phyloP scores from a whole-genome alignment of 2,113 vertebrate species.

The Cryptomyrus ogoouensis region DNA sequence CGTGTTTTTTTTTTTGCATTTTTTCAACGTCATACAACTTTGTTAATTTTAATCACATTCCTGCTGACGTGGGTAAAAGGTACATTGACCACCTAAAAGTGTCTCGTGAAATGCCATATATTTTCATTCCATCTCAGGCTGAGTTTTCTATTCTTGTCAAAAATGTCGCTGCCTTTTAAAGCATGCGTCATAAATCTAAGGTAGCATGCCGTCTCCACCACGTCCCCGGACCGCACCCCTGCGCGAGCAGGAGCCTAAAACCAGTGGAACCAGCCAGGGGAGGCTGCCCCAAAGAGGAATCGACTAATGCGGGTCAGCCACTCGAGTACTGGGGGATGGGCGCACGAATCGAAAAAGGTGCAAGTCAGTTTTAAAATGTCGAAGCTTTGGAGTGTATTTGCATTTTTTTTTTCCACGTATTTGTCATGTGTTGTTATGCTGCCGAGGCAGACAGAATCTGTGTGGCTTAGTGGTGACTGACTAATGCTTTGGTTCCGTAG shows the following conservation, averaged over 20 bases:
- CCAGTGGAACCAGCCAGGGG: background rate
- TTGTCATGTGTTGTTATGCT: background rate
- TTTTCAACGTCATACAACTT: background rate
- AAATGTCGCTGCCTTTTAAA: conserved; percentile 5
- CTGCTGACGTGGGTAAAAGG: background rate
- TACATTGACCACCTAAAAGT: background rate
- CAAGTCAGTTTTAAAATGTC: background rate
- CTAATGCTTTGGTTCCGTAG: background rate
- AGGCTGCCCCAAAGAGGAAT: background rate
- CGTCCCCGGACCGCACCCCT: background rate
- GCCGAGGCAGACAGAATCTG: background rate
- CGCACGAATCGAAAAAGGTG: background rate
- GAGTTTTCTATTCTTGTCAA: background rate
- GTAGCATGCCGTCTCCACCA: background rate
- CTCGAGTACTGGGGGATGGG: background rate
- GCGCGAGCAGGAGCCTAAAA: background rate
- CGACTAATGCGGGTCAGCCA: background rate
- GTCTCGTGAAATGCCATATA: background rate
- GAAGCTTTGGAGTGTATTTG: background rate
- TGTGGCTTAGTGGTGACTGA: background rate
- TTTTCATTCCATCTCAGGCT: background rate
- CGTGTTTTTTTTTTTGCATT: background rate
- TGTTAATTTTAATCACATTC: background rate
- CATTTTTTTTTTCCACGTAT: background rate
- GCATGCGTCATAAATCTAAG: background rate